Base-by-base conservation (phyloP, 2,113 vertebrate species). In the Saiga tatarica region DNA sequence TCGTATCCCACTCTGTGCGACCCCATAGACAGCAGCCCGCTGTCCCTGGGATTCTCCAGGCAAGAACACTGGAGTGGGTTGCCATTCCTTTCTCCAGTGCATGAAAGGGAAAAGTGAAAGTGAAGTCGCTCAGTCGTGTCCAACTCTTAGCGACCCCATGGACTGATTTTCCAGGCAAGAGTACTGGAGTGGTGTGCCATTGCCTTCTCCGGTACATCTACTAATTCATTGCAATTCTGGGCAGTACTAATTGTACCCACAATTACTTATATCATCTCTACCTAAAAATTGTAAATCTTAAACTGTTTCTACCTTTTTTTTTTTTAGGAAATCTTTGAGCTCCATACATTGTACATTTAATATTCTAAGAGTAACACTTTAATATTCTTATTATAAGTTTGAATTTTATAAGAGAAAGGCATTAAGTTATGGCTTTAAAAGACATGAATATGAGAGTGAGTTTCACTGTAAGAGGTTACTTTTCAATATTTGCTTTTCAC, bases 331-430 rank as follows among this genome's bases (percentile, higher is more conserved):
- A 78, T 82, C 16, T 89, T 95, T 79, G 78, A 7, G 7, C 26
- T 60, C 13, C 19, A 25, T 42, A n/a, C 2, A 5, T 53, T 87
- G 42, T 60, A 59, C 64, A 19, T 90, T 97, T 84, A 59, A 62
- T 87, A 57, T 89, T 55, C 30, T 79, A 91, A 62, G 30, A 53
- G 17, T 79, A 92, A 39, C 1, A 30, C 42, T 74, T n/a, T 26
- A 90, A 74, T 53, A 87, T 52, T 25, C 39, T 95, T 85, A 74
- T 45, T 76, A 67, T 82, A 96, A 95, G 10, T 94, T 96, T 52
- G 9, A 60, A 79, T 94, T 97, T 91, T 25, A 71, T 71, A 42
- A 50, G 21, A 39, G 67, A 91, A 62, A 71, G 67, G 1, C 4
- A 67, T 25, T 13, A 28, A 36, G 26, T 87, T 91, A 5, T 93